Evolutionary conservation across 2,797 vertebrate genomes (phyloP).

Genomic region (Adrianichthys oophorus): DNA sequence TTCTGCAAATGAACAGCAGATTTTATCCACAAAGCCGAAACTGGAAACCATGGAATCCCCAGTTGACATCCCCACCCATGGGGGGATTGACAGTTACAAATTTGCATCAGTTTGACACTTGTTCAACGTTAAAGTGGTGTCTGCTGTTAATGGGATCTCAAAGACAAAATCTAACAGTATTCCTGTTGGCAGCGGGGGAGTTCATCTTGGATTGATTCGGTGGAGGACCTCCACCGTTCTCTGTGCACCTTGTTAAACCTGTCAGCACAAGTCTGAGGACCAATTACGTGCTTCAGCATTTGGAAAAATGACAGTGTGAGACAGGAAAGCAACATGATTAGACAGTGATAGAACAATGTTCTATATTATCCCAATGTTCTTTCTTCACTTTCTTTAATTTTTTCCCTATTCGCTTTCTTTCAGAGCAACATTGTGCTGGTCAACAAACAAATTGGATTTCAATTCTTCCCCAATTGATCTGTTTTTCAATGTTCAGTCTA

Average conservation of each 20-base stretch:
- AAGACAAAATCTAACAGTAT: conserved; percentile 36
- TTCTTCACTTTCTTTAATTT: background rate
- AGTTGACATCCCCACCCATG: conserved; percentile 30
- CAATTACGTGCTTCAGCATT: conserved; percentile 7
- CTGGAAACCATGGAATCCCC: conserved; percentile 33
- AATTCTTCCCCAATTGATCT: too few relatives aligned
- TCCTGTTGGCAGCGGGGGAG: conserved; percentile 53
- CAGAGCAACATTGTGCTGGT: background rate
- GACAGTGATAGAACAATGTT: conserved; percentile 9
- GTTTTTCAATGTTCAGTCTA: too few relatives aligned
- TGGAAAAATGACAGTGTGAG: conserved; percentile 19
- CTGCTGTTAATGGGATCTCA: conserved; percentile 28
- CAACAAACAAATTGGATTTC: too few relatives aligned
- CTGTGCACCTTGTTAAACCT: conserved; percentile 25
- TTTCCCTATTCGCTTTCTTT: background rate
- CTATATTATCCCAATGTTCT: background rate
- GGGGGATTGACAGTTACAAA: conserved; percentile 67
- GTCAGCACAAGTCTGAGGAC: conserved; percentile 17
- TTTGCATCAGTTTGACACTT: conserved; percentile 74
- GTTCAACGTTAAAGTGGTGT: conserved; percentile 29
- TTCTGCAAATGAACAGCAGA: conserved; percentile 41
- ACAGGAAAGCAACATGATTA: conserved; percentile 24
- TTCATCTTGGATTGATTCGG: conserved; percentile 10
- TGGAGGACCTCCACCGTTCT: conserved; percentile 7
- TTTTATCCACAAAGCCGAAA: conserved; percentile 55